A percentile compares a stretch with the other conserved stretches of the same genome.
Evolutionary conservation across 2,797 vertebrate genomes (phyloP).

Genomic region (Cryptoblepharus egeriae): DNA sequence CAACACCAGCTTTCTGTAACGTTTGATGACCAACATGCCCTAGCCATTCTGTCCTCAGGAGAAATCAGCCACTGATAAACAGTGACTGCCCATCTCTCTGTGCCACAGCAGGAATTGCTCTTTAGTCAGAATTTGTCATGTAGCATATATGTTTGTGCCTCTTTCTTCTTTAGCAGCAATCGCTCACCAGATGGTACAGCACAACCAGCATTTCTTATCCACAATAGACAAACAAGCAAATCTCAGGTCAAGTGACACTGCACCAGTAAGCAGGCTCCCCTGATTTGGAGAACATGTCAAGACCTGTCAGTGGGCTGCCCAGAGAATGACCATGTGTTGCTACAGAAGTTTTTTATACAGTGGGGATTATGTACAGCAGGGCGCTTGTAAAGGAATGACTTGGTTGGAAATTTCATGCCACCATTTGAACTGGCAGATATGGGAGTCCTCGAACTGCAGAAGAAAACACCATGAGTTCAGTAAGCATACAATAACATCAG

Average conservation of each 20-base stretch:
- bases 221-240: conserved; percentile 48
- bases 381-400: background rate
- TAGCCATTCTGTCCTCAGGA: conserved; percentile 5
- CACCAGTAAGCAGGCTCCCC: background rate
- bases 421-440: background rate
- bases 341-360: background rate
- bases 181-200: conserved; percentile 20
- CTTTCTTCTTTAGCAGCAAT: conserved; percentile 44
- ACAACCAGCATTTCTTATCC: conserved; percentile 28
- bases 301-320: background rate
- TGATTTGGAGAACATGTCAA: conserved; percentile 2
- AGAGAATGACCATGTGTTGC: background rate
- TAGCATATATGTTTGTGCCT: rapidly evolving
- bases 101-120: conserved; percentile 21
- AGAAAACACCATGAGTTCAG: too few species aligned
- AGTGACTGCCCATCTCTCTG: background rate
- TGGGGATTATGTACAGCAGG: too few species aligned
- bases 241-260: conserved; percentile 31
- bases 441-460: background rate
- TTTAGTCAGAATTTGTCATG: conserved; percentile 43
- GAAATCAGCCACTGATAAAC: conserved; percentile 23
- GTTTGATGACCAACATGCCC: conserved; percentile 27
- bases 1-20: conserved; percentile 43
- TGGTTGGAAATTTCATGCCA: background rate
- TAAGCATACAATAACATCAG: background rate